These are phyloP conservation scores for Cataglyphis albicans DNA, from an alignment of 2,888 invertebrate genomes.

Conservation along the genomic window DNA sequence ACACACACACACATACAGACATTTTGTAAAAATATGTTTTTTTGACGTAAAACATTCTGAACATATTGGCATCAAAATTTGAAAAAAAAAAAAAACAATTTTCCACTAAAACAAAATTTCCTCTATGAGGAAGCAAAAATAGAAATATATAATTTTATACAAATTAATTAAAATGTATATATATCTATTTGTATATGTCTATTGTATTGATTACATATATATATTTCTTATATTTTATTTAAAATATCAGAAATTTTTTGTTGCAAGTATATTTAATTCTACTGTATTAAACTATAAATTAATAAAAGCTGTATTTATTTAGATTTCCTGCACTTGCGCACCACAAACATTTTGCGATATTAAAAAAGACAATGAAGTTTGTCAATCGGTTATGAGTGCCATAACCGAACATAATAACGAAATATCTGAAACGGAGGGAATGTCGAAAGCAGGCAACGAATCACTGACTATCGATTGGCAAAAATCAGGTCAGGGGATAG, in stretches of 20 bases:
- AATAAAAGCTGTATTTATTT: background rate
- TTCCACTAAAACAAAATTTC: no score
- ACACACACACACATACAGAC: no score
- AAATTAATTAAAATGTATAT: background rate
- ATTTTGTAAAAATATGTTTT: no score
- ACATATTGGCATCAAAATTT: no score
- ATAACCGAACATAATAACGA: constrained; percentile 36
- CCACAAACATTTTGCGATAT: constrained; percentile 41
- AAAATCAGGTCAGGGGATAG: constrained; percentile 12
- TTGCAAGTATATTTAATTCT: background rate
- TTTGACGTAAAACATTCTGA: no score
- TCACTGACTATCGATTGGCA: constrained; percentile 11
- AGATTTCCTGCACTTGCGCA: constrained; percentile 46
- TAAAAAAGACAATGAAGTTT: constrained; percentile 4
- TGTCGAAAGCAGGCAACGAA: background rate
- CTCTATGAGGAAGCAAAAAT: background rate
- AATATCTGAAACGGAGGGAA: background rate
- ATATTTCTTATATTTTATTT: background rate
- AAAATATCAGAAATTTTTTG: background rate
- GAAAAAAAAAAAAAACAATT: no score
- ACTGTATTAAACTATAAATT: background rate
- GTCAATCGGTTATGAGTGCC: background rate
- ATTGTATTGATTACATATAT: background rate
- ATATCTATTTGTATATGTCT: background rate
- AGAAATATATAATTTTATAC: background rate